Conservation (phyloP, 2,888 invertebrate genomes). For the Caenorhabditis becei region DNA sequence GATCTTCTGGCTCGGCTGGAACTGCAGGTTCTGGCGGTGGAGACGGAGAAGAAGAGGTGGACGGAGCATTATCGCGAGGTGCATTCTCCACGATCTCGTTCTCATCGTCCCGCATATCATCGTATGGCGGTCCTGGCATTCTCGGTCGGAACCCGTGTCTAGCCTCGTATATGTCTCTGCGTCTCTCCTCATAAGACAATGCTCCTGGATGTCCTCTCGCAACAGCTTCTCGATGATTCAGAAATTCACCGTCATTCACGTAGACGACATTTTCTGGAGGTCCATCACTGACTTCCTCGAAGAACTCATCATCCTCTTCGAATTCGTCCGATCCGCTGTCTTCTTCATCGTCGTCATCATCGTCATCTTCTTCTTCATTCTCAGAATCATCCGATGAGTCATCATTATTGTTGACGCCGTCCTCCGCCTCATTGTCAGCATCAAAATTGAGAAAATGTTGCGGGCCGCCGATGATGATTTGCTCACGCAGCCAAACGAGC, state of each 20-base stretch:
- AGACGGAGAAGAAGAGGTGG: neutral
- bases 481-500: constrained; percentile 96
- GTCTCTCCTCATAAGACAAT: constrained; percentile 16
- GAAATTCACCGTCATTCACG: constrained; percentile 21
- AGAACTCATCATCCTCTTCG: constrained; percentile 24
- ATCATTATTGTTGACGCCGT: constrained; percentile 19
- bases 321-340: constrained; percentile 21
- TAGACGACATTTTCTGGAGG: constrained; percentile 29
- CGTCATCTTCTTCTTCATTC: constrained; percentile 29
- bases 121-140: constrained; percentile 17
- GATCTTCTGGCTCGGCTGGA: neutral
- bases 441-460: constrained; percentile 69
- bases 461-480: constrained; percentile 83
- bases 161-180: constrained; percentile 23
- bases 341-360: constrained; percentile 35
- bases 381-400: constrained; percentile 33
- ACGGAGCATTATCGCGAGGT: neutral
- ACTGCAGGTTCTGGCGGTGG: constrained; percentile 2
- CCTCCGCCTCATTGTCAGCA: constrained; percentile 38
- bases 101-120: constrained; percentile 52
- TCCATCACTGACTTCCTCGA: constrained; percentile 27
- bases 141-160: constrained; percentile 32
- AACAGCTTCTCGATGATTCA: constrained; percentile 32
- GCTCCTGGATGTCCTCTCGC: constrained; percentile 17
- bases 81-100: constrained; percentile 41